Evolutionary conservation across 2,113 vertebrate species (phyloP).

Genomic region (Carassius carassius): DNA sequence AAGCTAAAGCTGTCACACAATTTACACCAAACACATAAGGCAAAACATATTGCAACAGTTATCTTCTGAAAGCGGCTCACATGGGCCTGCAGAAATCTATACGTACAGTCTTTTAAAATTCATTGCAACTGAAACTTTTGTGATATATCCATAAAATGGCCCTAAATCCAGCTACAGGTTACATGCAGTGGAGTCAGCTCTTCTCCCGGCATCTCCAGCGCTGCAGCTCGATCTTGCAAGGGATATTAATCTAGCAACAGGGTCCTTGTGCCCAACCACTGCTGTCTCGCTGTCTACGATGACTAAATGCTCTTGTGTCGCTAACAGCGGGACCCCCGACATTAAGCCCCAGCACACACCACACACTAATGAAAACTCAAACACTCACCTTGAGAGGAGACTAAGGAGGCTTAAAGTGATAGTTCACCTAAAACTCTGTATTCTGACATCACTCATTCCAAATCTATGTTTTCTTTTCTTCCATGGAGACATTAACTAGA

Average conservation of each 20-base stretch:
- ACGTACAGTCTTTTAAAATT: not conserved
- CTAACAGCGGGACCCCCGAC: constrained; percentile 45
- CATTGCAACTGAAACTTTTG: constrained; percentile 15
- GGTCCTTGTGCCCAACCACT: constrained; percentile 52
- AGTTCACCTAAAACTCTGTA: not conserved
- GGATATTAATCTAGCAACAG: constrained; percentile 62
- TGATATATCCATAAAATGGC: not conserved
- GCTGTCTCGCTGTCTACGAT: constrained; percentile 55
- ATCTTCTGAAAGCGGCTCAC: not conserved
- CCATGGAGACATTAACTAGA: not conserved
- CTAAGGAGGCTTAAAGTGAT: not conserved
- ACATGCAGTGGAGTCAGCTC: constrained; percentile 23
- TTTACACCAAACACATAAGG: not conserved
- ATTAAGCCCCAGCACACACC: not conserved
- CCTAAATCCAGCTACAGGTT: constrained; percentile 10
- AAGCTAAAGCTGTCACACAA: not conserved
- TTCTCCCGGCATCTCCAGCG: constrained; percentile 26
- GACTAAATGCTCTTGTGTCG: constrained; percentile 56
- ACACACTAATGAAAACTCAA: constrained; percentile 27
- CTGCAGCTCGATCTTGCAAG: constrained; percentile 48
- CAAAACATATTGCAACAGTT: not conserved
- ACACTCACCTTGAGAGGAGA: constrained; percentile 38
- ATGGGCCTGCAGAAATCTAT: not conserved
- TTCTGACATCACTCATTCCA: not conserved
- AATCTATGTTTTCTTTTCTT: not conserved